phyloP scores from a whole-genome alignment of 2,888 invertebrate species.

The Nomada flava region DNA sequence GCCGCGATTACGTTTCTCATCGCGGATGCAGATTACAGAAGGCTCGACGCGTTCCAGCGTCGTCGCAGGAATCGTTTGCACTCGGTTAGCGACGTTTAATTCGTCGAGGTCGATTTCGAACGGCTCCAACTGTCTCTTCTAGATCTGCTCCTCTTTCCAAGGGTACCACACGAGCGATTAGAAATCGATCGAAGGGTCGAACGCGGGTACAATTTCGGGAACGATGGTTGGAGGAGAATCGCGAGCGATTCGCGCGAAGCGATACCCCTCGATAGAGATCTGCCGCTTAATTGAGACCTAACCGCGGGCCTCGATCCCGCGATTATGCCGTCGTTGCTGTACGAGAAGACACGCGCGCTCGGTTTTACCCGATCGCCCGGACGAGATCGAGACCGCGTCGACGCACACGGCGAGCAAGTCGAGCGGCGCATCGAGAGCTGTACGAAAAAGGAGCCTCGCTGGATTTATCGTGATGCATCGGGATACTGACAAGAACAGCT shows the following conservation, averaged over 20 bases:
- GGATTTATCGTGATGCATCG: slow-evolving; percentile 64
- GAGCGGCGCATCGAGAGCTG: slow-evolving; percentile 16
- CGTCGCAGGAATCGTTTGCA: too few relatives aligned
- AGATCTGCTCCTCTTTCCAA: too few relatives aligned
- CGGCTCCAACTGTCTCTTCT: too few relatives aligned
- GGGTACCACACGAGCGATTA: neutral
- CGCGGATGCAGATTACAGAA: slow-evolving; percentile 17
- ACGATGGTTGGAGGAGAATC: slow-evolving; percentile 23
- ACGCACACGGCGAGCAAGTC: slow-evolving; percentile 43
- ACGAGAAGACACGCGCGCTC: slow-evolving; percentile 46
- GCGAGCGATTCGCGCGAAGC: slow-evolving; percentile 15
- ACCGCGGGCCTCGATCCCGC: slow-evolving; percentile 48
- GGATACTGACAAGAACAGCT: slow-evolving; percentile 58
- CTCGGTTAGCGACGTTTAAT: too few relatives aligned
- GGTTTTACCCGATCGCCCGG: slow-evolving; percentile 48
- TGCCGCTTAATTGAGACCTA: slow-evolving; percentile 57
- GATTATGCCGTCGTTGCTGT: slow-evolving; percentile 54
- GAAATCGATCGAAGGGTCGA: neutral
- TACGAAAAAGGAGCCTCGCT: slow-evolving; percentile 63
- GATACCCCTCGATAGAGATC: slow-evolving; percentile 40
- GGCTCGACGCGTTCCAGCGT: neutral
- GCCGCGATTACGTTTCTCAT: slow-evolving; percentile 14
- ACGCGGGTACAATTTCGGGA: neutral
- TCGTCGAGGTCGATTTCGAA: too few relatives aligned
- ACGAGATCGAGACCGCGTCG: slow-evolving; percentile 28